Percentiles rank a stretch among this genome's conserved stretches.
Evolutionary conservation across 2,797 vertebrate species (phyloP).

Genomic region (Semaprochilodus insignis): DNA sequence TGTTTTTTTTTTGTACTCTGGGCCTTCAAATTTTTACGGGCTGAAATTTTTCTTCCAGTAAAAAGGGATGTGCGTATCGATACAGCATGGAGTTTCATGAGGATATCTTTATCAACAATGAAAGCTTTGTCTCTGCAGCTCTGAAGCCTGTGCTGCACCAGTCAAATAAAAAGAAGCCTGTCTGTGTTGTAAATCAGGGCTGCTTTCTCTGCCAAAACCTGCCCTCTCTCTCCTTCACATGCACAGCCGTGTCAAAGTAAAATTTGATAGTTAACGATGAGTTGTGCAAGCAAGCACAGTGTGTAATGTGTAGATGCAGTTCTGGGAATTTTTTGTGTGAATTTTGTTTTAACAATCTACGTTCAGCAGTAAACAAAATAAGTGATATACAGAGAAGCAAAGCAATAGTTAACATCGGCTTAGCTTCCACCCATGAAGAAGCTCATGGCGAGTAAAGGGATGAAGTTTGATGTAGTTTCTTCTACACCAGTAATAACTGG

Average conservation of each 20-base stretch:
- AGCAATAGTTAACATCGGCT: too few species aligned
- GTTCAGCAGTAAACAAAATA: too few species aligned
- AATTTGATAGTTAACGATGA: not conserved
- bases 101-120: slow-evolving; percentile 57
- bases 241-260: slow-evolving; percentile 3
- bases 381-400: too few species aligned
- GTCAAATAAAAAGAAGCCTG: slow-evolving; percentile 40
- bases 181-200: slow-evolving; percentile 50
- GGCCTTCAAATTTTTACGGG: slow-evolving; percentile 53
- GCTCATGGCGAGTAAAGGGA: too few species aligned
- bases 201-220: slow-evolving; percentile 19
- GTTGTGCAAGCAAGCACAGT: not conserved
- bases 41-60: slow-evolving; percentile 22
- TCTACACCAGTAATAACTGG: too few species aligned
- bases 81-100: slow-evolving; percentile 51
- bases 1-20: not conserved
- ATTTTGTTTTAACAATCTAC: too few species aligned
- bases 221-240: not conserved
- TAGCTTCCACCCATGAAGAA: too few species aligned
- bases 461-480: too few species aligned
- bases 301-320: too few species aligned
- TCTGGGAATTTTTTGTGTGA: too few species aligned
- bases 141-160: slow-evolving; percentile 41
- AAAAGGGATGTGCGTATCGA: slow-evolving; percentile 48
- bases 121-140: slow-evolving; percentile 45